Evolutionary conservation across 2,888 invertebrate species (phyloP).

Genomic region (Formica aserva): DNA sequence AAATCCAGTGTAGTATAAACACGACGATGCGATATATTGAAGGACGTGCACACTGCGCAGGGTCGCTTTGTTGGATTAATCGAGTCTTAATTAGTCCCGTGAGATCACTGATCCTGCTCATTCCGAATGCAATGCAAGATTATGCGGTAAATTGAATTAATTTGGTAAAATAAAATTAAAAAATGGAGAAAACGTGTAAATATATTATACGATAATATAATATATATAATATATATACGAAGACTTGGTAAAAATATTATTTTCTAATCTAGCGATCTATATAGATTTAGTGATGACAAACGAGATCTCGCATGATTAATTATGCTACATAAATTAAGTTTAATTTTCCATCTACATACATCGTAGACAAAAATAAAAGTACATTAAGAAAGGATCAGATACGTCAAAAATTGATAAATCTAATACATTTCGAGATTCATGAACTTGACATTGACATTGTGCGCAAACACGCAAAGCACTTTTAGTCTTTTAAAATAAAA

Average conservation of each 20-base stretch:
- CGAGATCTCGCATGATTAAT: background rate
- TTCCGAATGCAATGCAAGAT: background rate
- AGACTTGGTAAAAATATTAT: too few species aligned
- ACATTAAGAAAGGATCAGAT: background rate
- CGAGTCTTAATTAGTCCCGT: background rate
- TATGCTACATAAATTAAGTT: background rate
- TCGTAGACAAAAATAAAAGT: background rate
- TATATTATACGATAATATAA: too few species aligned
- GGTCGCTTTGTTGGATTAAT: background rate
- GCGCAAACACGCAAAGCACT: too few species aligned
- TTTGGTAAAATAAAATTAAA: background rate
- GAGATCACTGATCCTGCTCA: background rate
- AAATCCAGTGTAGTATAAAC: too few species aligned
- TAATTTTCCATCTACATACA: background rate
- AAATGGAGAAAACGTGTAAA: background rate
- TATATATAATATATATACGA: background rate
- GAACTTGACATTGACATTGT: too few species aligned
- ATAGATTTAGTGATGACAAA: background rate
- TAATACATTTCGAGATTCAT: too few species aligned
- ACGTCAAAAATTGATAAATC: too few species aligned
- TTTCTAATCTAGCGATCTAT: background rate
- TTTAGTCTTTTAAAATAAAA: too few species aligned
- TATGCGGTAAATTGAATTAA: background rate
- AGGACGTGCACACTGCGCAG: background rate
- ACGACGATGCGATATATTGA: background rate